Evolutionary conservation across 2,113 vertebrate species (phyloP), one percentile per base, ranked within the genome.

Genomic region (Gopherus evgoodei): DNA sequence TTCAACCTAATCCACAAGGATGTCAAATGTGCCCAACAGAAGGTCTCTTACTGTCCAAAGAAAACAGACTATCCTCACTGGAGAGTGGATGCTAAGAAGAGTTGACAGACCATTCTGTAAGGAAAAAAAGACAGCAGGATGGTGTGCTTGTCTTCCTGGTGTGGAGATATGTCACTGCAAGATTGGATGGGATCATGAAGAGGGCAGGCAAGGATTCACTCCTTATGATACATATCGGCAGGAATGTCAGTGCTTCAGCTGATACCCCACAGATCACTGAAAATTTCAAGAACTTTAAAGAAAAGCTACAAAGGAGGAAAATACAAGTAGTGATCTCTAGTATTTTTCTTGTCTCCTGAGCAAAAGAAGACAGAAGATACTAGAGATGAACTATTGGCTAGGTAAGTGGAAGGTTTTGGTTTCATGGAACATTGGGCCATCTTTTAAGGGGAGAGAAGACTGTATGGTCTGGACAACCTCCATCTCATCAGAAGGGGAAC

Each of bases 231-330:
- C 11, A 25, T 49, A 19, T 9, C 72, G 0, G 17, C 78, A 88
- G 54, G 29, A 91, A 88, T 4, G 56, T 19, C 3, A 83, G 16
- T 4, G 16, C 21, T 53, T 90, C 38, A 59, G 42, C 11, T 78
- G 42, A 47, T 78, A 78, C 3, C 25, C 27, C 42, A 25, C 6
- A 47, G 75, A 47, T 14, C 25, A 25, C 2, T 5, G 4, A 95
- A 86, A 14, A 75, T 80, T 85, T 86, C 47, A 54, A 22, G 8
- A n/a, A 21, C 0, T 11, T 8, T 0, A 0, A 31, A 27, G 19
- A 81, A 86, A 1, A 94, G 85, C 92, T 16, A 7, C n/a, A 79
- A 42, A 88, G 69, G 53, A 72, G 93, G 92, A 93, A 17, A 72
- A 0, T 49, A 5, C 54, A 25, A 78, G 86, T 94, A 81, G 75